These are phyloP conservation scores for Cyprinodon brontotheroides DNA, from an alignment of 2,113 vertebrate genomes.

Conservation along the genomic window DNA sequence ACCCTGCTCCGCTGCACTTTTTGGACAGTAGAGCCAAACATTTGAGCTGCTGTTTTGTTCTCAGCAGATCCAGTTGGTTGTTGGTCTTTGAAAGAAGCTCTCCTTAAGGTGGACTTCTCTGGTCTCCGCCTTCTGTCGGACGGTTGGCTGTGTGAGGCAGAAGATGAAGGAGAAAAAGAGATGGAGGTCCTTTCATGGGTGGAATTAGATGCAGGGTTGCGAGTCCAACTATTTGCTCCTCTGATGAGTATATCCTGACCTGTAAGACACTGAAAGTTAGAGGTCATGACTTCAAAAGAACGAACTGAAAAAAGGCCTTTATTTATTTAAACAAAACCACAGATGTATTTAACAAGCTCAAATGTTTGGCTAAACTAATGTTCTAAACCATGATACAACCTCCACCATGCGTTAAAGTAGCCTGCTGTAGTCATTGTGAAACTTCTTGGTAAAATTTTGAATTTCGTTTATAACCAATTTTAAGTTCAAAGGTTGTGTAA, in stretches of 20 bases:
- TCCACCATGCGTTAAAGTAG: not conserved
- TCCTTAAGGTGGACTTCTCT: constrained; percentile 35
- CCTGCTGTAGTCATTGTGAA: not conserved
- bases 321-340: not conserved
- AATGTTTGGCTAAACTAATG: not conserved
- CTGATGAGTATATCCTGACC: constrained; percentile 49
- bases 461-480: not conserved
- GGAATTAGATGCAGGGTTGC: constrained; percentile 33
- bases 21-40: constrained; percentile 33
- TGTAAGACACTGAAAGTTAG: constrained; percentile 76
- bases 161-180: constrained; percentile 38
- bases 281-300: constrained; percentile 57
- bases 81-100: constrained; percentile 32
- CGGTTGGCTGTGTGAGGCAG: constrained; percentile 40
- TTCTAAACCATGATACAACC: not conserved
- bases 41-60: constrained; percentile 45
- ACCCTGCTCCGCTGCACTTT: constrained; percentile 30
- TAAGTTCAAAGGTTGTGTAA: too few species aligned
- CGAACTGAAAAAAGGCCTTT: constrained; percentile 6
- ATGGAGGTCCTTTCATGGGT: constrained; percentile 32
- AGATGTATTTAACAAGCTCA: not conserved
- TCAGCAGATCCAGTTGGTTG: constrained; percentile 29
- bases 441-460: not conserved
- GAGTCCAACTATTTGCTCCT: constrained; percentile 25
- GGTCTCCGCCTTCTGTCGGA: constrained; percentile 37